phyloP scores from a whole-genome alignment of 2,797 vertebrate genomes.

The Chiropotes sagulatus region DNA sequence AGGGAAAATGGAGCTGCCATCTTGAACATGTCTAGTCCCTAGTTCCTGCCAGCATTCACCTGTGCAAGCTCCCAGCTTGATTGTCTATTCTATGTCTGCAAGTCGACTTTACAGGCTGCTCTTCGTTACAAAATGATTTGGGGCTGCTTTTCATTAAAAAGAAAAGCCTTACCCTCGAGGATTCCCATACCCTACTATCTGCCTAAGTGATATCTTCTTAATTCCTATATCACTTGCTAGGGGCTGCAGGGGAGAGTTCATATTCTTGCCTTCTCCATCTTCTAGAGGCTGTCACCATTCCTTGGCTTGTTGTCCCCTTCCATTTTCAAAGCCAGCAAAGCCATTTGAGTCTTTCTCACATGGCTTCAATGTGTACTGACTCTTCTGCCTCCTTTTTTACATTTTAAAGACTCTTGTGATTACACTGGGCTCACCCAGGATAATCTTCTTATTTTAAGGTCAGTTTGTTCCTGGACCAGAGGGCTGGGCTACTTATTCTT shows the following conservation, averaged over 20 bases:
- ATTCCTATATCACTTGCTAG: neutral
- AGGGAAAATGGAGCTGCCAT: neutral
- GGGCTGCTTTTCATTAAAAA: neutral
- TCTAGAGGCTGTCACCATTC: neutral
- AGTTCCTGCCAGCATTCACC: neutral
- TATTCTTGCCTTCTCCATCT: neutral
- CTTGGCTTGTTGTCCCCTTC: neutral
- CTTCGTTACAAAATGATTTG: neutral
- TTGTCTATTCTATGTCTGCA: neutral
- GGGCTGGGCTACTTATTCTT: too few relatives aligned
- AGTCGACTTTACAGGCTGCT: neutral
- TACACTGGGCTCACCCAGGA: too few relatives aligned
- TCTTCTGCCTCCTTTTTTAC: neutral
- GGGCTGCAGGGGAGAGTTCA: neutral
- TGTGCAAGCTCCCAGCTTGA: neutral
- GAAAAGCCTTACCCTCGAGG: neutral
- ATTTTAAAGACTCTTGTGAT: neutral
- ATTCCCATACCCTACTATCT: neutral
- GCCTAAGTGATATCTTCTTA: neutral
- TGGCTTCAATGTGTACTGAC: neutral
- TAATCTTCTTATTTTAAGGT: neutral
- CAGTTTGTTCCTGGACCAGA: neutral
- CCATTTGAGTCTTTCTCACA: neutral
- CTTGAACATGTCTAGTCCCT: neutral
- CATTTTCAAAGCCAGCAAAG: neutral